Evolutionary conservation across 2,888 invertebrate genomes (phyloP), one percentile per base, ranked within the genome.

Genomic region (Dicyrtomina minuta): DNA sequence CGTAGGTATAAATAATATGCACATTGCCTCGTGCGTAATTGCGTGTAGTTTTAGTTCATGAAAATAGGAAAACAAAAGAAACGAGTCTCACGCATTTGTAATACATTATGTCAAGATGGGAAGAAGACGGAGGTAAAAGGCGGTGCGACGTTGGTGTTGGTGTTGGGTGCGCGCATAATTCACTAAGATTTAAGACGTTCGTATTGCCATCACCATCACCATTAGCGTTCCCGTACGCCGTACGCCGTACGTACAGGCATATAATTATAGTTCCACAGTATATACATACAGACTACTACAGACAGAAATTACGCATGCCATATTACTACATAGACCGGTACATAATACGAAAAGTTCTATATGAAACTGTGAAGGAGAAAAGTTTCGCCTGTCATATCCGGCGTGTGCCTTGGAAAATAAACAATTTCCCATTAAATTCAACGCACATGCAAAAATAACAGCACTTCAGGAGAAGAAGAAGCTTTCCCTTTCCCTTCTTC

Each of bases 321-420:
- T n/a, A n/a, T n/a, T n/a, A n/a, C n/a, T n/a, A n/a, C n/a, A n/a
- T n/a, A n/a, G n/a, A n/a, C n/a, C n/a, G n/a, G n/a, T n/a, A n/a
- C n/a, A n/a, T n/a, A n/a, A n/a, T n/a, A n/a, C n/a, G n/a, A n/a
- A n/a, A n/a, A n/a, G n/a, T n/a, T n/a, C n/a, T n/a, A n/a, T n/a
- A n/a, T n/a, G n/a, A n/a, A n/a, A n/a, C n/a, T n/a, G n/a, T n/a
- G 26, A 33, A 2, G 58, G 17, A 58, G 39, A 27, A 66, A 66
- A 59, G 58, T 66, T 33, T 58, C 59, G 58, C 62, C 67, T 64
- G 64, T 66, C 70, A 70, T 72, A 67, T 72, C 72, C 58, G 65
- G 66, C 71, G 66, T 71, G 73, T 73, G 73, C 73, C 71, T 74
- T 64, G 55, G 68, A 74, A 74, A 74, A 72, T 72, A 74, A 74